Base-by-base conservation (phyloP, 2,113 vertebrate species). In the Pampusana beccarii region DNA sequence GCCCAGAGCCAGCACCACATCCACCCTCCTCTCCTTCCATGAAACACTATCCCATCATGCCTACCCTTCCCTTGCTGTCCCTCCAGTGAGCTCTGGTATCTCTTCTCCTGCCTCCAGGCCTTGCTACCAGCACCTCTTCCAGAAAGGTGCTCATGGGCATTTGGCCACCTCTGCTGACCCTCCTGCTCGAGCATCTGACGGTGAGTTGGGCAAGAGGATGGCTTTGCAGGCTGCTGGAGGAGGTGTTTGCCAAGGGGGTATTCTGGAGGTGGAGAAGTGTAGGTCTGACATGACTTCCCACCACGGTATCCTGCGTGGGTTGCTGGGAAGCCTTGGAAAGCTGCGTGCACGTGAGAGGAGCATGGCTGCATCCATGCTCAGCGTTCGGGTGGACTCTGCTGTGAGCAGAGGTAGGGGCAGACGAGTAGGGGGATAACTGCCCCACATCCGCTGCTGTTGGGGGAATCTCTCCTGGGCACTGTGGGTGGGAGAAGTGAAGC, bases 31-130 rank as follows among this genome's bases (percentile, higher is more conserved):
- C 29, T 75, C 33, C 60, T 61, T 19, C 33, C 80, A 46, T 0
- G 0, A 34, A 62, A 29, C 0, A 1, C 21, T 5, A 0, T 18
- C 3, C 12, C 48, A 38, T 8, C 71, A 21, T 2, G 0, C 25
- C 62, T 62, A 21, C 56, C 26, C 19, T 60, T 71, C 60, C 42
- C 80, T 13, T n/a, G 6, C 2, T n/a, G 42, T 38, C 56, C 46
- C 57, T 53, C 13, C 23, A 8, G 20, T 36, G 42, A 56, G 20
- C 28, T 48, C 34, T 51, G 16, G 13, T 60, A 58, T 40, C 56
- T 54, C 34, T 69, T 54, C 60, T 71, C 12, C 25, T 46, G 16
- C 42, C 31, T 54, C 24, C 66, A 67, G 28, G 26, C 10, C 46
- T 31, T 36, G 21, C 20, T 51, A 20, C 34, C 80, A 85, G 17